Base-by-base conservation (phyloP, 1,140 invertebrate species). In the Neoseiulus cucumeris region DNA sequence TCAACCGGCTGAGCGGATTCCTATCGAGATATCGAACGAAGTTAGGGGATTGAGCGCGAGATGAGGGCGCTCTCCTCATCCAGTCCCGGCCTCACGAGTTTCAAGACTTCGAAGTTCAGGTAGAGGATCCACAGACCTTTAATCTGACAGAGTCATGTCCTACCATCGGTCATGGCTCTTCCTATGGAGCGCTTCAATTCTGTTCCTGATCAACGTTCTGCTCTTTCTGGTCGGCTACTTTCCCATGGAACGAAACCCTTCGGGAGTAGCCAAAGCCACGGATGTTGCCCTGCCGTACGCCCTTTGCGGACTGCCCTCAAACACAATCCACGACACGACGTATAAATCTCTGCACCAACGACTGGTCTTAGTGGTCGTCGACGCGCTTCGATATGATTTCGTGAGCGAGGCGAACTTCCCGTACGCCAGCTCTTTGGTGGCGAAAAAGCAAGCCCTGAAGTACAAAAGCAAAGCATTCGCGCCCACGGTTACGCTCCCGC, bases 401-500 rank as follows among this genome's bases (percentile, higher is more conserved):
- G n/a, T 59, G 25, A 20, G 22, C 9, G 17, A 25, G 14, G 22
- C 14, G 22, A 25, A 33, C 2, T 59, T 59, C 51, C 51, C 51
- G n/a, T 59, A 59, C 22, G 51, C 51, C 1, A 59, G 17, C 22
- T 25, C 25, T 12, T 17, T 59, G 25, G 25, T 59, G 14, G 33
- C 25, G 22, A 29, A 25, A 2, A 33, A 9, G 4, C 51, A 59
- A 17, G 51, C 17, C 14, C 51, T 59, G 25, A 59, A 59, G 51
- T 59, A 20, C 22, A 25, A 33, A 25, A 81, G 83, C 20, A 80
- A 82, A 72, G 87, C 85, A 6, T 80, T 86, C 72, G 79, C 85
- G 64, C 94, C 94, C 5, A 98, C 93, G 44, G 93, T 97, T n/a
- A 97, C 93, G 25, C 82, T 96, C 80, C 92, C 93, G 9, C 81